Conservation (phyloP, 2,113 vertebrate species). For the Eptatretus burgeri region DNA sequence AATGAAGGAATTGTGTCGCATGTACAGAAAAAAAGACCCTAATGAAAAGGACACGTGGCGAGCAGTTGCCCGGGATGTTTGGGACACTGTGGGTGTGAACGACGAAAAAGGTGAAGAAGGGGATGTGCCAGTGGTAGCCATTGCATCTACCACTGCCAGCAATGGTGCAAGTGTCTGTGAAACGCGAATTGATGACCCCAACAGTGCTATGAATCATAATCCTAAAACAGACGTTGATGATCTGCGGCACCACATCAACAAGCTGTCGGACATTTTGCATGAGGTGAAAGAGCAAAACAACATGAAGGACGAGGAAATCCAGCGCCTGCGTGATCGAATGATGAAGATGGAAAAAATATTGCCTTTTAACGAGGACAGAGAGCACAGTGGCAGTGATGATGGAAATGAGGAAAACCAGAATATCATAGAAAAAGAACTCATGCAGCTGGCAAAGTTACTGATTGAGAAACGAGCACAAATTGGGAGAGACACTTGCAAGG, state of each 20-base stretch:
- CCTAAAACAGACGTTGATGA: constrained; percentile 51
- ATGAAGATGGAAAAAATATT: constrained; percentile 92
- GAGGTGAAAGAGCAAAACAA: constrained; percentile 98
- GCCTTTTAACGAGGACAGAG: constrained; percentile 43
- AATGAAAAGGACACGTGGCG: constrained; percentile 88
- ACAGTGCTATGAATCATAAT: too few species aligned
- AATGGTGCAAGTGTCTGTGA: too few species aligned
- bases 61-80: constrained; percentile 75
- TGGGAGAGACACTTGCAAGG: constrained; percentile 14
- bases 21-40: constrained; percentile 79
- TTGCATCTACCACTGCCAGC: too few species aligned
- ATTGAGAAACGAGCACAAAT: constrained; percentile 11
- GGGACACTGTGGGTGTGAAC: constrained; percentile 84
- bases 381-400: constrained; percentile 17
- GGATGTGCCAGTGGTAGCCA: constrained; percentile 17
- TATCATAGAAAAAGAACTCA: not conserved
- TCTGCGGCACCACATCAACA: constrained; percentile 81
- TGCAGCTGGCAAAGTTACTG: not conserved
- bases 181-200: too few species aligned
- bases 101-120: constrained; percentile 23
- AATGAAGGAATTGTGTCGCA: constrained; percentile 83
- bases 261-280: constrained; percentile 75
- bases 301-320: constrained; percentile 89
- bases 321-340: constrained; percentile 69
- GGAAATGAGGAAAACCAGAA: constrained; percentile 12